Percentiles rank a stretch among this genome's conserved stretches.
phyloP scores from a whole-genome alignment of 2,797 vertebrate genomes.

The Glyptemys insculpta region DNA sequence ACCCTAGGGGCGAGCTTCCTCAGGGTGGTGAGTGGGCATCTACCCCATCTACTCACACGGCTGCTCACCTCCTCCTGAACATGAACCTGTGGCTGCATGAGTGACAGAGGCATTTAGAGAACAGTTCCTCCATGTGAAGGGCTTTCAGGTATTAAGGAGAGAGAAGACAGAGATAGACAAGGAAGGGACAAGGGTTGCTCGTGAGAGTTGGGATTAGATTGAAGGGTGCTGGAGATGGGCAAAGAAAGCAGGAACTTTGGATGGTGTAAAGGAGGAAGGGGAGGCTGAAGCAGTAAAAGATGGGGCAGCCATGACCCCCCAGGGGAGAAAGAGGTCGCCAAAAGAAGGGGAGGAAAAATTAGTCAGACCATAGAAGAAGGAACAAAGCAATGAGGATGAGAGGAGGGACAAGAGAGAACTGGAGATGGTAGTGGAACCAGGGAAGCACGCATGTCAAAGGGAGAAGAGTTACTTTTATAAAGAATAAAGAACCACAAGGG shows the following conservation, averaged over 20 bases:
- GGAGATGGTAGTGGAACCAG: background rate
- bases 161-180: background rate
- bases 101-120: background rate
- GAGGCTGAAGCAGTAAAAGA: background rate
- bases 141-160: background rate
- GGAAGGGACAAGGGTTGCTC: fast-evolving
- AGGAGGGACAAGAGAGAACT: background rate
- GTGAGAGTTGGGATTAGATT: background rate
- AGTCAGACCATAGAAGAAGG: background rate
- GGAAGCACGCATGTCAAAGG: fast-evolving
- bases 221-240: fast-evolving
- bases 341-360: background rate
- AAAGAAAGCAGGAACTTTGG: background rate
- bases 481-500: background rate
- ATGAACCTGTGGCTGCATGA: fast-evolving
- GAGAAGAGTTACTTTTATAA: background rate
- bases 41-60: background rate
- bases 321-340: background rate
- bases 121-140: fast-evolving
- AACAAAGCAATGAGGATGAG: background rate
- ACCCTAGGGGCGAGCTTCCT: background rate
- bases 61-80: background rate
- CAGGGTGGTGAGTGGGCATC: background rate
- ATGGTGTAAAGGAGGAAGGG: background rate
- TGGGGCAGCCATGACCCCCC: background rate